Evolutionary conservation across 2,888 invertebrate species (phyloP).

Genomic region (Drosophila macrospina): DNA sequence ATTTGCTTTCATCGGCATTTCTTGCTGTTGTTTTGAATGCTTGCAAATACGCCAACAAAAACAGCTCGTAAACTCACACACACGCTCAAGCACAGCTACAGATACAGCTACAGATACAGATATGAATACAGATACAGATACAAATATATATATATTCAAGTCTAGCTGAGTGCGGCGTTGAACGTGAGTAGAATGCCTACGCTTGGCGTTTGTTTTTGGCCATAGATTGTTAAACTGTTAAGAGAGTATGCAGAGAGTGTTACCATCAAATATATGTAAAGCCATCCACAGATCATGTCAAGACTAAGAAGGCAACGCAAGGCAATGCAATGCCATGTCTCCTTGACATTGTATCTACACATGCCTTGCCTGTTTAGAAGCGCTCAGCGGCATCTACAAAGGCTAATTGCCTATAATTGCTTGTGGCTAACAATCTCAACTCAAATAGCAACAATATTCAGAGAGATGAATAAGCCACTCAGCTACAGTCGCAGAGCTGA

Average conservation of each 20-base stretch:
- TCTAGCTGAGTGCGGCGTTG: constrained; percentile 15
- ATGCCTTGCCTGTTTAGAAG: constrained; percentile 59
- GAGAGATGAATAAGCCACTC: constrained; percentile 49
- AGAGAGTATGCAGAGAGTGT: constrained; percentile 26
- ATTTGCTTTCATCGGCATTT: constrained; percentile 57
- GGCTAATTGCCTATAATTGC: constrained; percentile 73
- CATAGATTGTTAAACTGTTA: constrained; percentile 30
- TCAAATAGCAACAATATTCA: constrained; percentile 56
- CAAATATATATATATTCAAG: constrained; percentile 10
- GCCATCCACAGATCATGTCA: constrained; percentile 12
- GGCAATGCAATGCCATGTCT: constrained; percentile 20
- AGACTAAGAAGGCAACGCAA: no score
- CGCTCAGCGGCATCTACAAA: constrained; percentile 50
- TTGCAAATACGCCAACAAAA: constrained; percentile 22
- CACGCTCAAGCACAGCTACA: constrained; percentile 1
- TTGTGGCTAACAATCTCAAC: constrained; percentile 44
- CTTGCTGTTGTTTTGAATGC: constrained; percentile 28
- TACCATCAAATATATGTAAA: constrained; percentile 36
- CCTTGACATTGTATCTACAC: constrained; percentile 55
- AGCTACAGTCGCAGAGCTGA: constrained; percentile 28
- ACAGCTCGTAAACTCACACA: constrained; percentile 8
- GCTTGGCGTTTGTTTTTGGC: constrained; percentile 13
- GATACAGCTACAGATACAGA: constrained; percentile 7
- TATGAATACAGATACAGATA: constrained; percentile 8
- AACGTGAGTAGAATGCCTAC: constrained; percentile 68